These are phyloP conservation scores for Physeter macrocephalus DNA, from an alignment of 2,113 vertebrate species.

Conservation along the genomic window DNA sequence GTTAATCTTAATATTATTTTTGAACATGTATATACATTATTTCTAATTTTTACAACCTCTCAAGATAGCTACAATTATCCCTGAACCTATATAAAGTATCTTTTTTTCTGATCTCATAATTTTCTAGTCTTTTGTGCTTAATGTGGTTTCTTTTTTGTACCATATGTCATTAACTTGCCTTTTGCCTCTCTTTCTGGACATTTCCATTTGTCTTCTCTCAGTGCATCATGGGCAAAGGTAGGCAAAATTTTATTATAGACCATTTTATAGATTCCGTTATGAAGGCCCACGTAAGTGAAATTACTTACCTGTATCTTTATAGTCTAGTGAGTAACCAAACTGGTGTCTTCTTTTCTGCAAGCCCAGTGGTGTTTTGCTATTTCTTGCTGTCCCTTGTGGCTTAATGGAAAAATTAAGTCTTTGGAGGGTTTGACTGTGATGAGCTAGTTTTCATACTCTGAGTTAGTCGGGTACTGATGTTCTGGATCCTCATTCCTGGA, in stretches of 20 bases:
- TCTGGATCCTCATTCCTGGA: neutral
- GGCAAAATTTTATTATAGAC: neutral
- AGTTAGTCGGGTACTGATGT: neutral
- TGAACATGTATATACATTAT: neutral
- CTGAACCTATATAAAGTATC: neutral
- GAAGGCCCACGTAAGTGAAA: neutral
- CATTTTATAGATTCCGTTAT: neutral
- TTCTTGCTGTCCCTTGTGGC: conserved; percentile 35
- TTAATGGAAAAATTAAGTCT: conserved; percentile 17
- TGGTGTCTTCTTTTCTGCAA: neutral
- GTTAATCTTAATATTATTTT: neutral
- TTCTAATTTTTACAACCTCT: neutral
- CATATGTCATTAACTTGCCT: neutral
- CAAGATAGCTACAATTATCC: neutral
- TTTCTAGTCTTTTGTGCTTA: neutral
- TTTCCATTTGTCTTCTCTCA: neutral
- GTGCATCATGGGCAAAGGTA: neutral
- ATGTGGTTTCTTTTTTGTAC: neutral
- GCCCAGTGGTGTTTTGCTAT: neutral
- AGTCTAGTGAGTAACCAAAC: neutral
- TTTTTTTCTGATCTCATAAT: neutral
- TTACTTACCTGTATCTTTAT: neutral
- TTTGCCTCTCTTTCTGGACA: neutral
- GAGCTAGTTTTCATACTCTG: neutral
- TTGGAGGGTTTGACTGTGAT: neutral